Percentiles rank a stretch among this genome's conserved stretches.
Evolutionary conservation across 2,113 vertebrate species (phyloP).

Genomic region (Uria lomvia): DNA sequence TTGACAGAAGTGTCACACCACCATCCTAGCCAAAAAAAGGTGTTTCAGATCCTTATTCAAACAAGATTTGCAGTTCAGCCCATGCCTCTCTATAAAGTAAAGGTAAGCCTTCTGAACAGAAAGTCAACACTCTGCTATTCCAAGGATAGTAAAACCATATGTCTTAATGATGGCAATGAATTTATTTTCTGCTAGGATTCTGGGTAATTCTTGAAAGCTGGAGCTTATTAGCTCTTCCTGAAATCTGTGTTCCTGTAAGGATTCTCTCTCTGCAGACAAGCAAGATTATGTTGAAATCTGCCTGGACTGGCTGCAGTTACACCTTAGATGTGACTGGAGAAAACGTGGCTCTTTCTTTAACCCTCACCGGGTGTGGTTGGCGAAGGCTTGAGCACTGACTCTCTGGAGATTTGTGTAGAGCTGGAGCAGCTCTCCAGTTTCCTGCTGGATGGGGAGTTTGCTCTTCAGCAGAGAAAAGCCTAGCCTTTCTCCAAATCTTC

Average conservation of each 20-base stretch:
- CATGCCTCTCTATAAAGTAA: background rate
- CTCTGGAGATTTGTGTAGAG: background rate
- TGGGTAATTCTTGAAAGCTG: background rate
- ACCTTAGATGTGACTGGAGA: background rate
- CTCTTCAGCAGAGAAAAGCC: background rate
- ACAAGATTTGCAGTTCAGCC: background rate
- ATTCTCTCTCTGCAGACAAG: background rate
- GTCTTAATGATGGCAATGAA: background rate
- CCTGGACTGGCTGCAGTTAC: background rate
- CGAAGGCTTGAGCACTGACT: background rate
- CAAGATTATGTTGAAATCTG: background rate
- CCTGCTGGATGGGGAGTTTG: background rate
- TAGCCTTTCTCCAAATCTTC: background rate
- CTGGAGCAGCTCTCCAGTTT: background rate
- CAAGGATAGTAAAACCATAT: background rate
- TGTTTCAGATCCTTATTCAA: background rate
- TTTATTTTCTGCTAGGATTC: background rate
- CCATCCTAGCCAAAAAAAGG: background rate
- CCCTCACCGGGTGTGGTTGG: background rate
- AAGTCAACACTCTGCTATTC: background rate
- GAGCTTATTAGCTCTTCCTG: background rate
- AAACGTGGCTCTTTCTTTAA: background rate
- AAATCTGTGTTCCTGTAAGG: background rate
- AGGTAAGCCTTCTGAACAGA: background rate
- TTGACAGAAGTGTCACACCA: background rate